Conservation (phyloP, 1,140 invertebrate species). For the Cherax quadricarinatus region DNA sequence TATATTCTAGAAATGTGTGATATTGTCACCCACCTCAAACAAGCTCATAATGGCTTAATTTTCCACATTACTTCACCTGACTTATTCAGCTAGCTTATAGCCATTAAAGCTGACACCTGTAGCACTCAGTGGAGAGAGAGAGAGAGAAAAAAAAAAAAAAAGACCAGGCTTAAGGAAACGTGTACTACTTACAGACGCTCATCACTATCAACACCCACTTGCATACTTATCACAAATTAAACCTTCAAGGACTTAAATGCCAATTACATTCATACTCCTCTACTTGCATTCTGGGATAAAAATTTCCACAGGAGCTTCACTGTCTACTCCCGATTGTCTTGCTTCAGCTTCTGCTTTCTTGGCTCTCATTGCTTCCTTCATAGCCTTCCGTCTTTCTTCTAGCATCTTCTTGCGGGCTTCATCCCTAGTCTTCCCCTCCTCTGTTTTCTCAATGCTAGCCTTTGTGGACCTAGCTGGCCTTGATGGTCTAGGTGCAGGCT, state of each 20-base stretch:
- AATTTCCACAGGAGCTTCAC: slow-evolving; percentile 80
- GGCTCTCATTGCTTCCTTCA: slow-evolving; percentile 76
- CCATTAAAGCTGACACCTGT: slow-evolving; percentile 42
- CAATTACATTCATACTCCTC: background rate
- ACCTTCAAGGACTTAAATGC: background rate
- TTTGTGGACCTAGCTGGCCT: slow-evolving; percentile 59
- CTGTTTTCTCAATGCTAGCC: slow-evolving; percentile 77
- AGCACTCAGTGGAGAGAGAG: background rate
- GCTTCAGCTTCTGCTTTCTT: slow-evolving; percentile 57
- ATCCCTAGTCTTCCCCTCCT: slow-evolving; percentile 82
- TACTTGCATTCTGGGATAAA: slow-evolving; percentile 78
- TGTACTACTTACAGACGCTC: background rate
- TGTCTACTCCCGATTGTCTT: slow-evolving; percentile 77
- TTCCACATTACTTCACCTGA: background rate
- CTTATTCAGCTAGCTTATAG: background rate
- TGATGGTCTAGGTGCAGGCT: slow-evolving; percentile 75
- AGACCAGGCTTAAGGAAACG: background rate
- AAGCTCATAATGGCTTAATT: background rate
- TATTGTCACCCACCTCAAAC: background rate
- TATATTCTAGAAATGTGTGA: background rate
- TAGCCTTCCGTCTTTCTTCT: slow-evolving; percentile 85
- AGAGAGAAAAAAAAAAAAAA: background rate
- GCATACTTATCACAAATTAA: background rate
- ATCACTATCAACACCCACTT: background rate
- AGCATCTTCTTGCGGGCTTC: slow-evolving; percentile 87